Conservation (phyloP, 1,140 invertebrate genomes). For the Scaptomyza graminum region DNA sequence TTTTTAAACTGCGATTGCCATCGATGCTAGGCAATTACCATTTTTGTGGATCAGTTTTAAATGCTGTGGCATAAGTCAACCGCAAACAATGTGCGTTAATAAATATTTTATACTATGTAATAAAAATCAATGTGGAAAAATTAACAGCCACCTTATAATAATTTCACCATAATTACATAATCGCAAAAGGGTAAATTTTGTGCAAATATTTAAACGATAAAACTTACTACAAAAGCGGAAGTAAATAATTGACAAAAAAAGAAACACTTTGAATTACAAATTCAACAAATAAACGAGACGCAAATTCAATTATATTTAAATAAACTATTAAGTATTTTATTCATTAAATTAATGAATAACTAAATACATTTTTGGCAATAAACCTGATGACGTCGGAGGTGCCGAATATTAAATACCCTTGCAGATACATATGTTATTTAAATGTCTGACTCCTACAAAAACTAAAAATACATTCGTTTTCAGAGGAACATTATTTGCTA, state of each 20-base stretch:
- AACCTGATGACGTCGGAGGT: not conserved
- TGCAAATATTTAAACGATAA: conserved; percentile 19
- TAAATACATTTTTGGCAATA: conserved; percentile 5
- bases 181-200: conserved; percentile 16
- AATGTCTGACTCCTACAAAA: not conserved
- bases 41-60: conserved; percentile 13
- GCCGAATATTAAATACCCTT: conserved; percentile 16
- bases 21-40: not conserved
- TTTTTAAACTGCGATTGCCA: conserved; percentile 24
- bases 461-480: no score
- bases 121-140: conserved; percentile 1
- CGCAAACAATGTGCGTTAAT: conserved; percentile 19
- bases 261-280: conserved; percentile 22
- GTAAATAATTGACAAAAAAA: not conserved
- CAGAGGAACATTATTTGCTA: no score
- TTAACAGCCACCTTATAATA: not conserved
- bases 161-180: conserved; percentile 13
- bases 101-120: conserved; percentile 3
- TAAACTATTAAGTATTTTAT: conserved; percentile 32
- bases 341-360: conserved; percentile 46
- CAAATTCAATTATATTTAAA: conserved; percentile 39
- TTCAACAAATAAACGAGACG: conserved; percentile 26
- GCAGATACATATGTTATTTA: conserved; percentile 10
- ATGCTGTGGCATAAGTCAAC: conserved; percentile 4
- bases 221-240: conserved; percentile 1